Conservation (phyloP, 2,888 invertebrate genomes). For the Dicranocentrus wangi region DNA sequence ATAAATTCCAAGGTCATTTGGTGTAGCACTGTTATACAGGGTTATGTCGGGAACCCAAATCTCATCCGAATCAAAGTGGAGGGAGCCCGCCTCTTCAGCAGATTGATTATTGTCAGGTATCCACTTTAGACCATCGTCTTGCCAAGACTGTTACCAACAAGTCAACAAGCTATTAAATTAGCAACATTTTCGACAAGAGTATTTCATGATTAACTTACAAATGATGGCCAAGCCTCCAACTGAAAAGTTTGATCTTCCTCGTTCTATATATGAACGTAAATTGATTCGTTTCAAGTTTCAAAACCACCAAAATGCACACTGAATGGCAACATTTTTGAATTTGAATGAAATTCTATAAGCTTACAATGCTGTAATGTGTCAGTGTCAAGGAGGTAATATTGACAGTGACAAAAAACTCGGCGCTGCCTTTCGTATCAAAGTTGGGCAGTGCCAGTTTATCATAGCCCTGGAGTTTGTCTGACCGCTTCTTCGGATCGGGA, state of each 20-base stretch:
- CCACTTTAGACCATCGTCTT: constrained; percentile 68
- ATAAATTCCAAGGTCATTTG: constrained; percentile 57
- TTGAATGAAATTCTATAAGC: constrained; percentile 23
- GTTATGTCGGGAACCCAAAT: constrained; percentile 71
- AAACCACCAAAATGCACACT: not conserved
- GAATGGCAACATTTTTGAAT: not conserved
- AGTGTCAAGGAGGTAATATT: constrained; percentile 67
- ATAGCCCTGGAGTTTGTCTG: constrained; percentile 59
- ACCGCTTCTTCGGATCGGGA: constrained; percentile 68
- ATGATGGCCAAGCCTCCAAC: constrained; percentile 69
- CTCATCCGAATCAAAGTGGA: constrained; percentile 68
- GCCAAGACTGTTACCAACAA: constrained; percentile 60
- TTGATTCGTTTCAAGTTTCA: not conserved
- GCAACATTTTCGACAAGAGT: not conserved
- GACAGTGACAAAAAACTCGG: constrained; percentile 52
- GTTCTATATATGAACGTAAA: constrained; percentile 61
- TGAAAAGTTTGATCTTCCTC: constrained; percentile 70
- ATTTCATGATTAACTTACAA: constrained; percentile 59
- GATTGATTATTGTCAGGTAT: constrained; percentile 21
- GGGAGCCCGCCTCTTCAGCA: constrained; percentile 29
- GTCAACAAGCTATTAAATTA: not conserved
- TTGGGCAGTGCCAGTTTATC: constrained; percentile 68
- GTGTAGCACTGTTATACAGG: constrained; percentile 61
- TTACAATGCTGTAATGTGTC: constrained; percentile 70
- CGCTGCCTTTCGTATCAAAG: constrained; percentile 20